These are phyloP conservation scores for Diuraphis noxia DNA, from an alignment of 1,140 invertebrate genomes.

Conservation along the genomic window DNA sequence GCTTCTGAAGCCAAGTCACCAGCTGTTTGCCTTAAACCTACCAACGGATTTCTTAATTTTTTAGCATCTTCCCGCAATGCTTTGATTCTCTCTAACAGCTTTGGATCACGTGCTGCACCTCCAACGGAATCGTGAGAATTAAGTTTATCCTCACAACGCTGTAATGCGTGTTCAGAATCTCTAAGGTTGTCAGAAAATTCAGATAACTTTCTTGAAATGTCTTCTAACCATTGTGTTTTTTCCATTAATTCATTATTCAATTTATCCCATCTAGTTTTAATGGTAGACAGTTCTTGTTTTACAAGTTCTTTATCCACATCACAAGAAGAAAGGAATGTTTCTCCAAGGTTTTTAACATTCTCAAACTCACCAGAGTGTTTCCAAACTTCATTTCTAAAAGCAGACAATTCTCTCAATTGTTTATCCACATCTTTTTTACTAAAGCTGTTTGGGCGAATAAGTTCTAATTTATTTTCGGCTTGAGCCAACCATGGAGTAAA, in stretches of 20 bases:
- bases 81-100: constrained; percentile 80
- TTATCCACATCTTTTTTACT: constrained; percentile 85
- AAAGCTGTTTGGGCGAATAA: constrained; percentile 77
- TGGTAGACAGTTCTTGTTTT: constrained; percentile 75
- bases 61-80: constrained; percentile 74
- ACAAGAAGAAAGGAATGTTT: constrained; percentile 81
- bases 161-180: constrained; percentile 78
- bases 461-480: constrained; percentile 81
- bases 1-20: constrained; percentile 75
- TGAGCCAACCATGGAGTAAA: constrained; percentile 87
- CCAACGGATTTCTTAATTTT: constrained; percentile 76
- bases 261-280: constrained; percentile 87
- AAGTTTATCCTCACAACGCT: constrained; percentile 85
- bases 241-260: constrained; percentile 74
- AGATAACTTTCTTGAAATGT: constrained; percentile 76
- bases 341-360: constrained; percentile 79
- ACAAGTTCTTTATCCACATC: constrained; percentile 90
- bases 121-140: constrained; percentile 79
- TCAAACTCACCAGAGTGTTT: constrained; percentile 91
- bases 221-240: constrained; percentile 79
- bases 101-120: constrained; percentile 77
- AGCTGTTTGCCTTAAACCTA: constrained; percentile 70
- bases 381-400: constrained; percentile 90
- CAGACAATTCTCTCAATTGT: constrained; percentile 85
- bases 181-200: constrained; percentile 85